Evolutionary conservation across 2,113 vertebrate species (phyloP).

Genomic region (Callipepla californica): DNA sequence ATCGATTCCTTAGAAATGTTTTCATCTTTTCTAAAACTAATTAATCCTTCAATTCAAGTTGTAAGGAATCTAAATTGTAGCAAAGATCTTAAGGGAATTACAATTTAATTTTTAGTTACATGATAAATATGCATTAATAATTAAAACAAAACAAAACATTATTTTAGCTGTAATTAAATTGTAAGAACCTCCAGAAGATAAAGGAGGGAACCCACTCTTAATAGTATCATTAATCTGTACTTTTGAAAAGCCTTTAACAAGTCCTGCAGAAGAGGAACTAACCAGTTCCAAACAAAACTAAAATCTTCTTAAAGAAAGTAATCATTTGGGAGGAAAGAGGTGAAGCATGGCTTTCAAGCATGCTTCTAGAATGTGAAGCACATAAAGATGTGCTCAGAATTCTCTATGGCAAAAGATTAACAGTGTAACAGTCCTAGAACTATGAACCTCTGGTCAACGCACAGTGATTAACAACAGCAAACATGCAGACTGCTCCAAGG

Average conservation of each 20-base stretch:
- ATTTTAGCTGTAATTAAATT: slow-evolving; percentile 57
- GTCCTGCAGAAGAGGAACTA: not conserved
- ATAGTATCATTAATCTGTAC: not conserved
- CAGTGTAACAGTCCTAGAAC: not conserved
- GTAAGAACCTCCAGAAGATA: not conserved
- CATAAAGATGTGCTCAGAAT: not conserved
- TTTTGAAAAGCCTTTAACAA: not conserved
- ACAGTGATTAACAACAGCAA: not conserved
- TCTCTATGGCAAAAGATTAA: not conserved
- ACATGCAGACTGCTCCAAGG: not conserved
- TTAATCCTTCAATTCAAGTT: slow-evolving; percentile 55
- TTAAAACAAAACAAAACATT: slow-evolving; percentile 11
- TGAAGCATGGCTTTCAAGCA: not conserved
- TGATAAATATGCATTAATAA: slow-evolving; percentile 40
- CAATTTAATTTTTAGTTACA: slow-evolving; percentile 21
- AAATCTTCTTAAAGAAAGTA: not conserved
- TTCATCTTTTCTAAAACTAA: slow-evolving; percentile 19
- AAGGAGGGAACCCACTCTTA: not conserved
- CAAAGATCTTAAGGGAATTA: slow-evolving; percentile 35
- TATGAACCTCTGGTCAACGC: not conserved
- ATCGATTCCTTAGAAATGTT: slow-evolving; percentile 48
- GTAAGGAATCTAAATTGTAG: slow-evolving; percentile 23
- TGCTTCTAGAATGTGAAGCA: not conserved
- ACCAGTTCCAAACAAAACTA: not conserved
- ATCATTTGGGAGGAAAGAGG: not conserved